phyloP scores from a whole-genome alignment of 2,113 vertebrate species.

The Uropsilus gracilis region DNA sequence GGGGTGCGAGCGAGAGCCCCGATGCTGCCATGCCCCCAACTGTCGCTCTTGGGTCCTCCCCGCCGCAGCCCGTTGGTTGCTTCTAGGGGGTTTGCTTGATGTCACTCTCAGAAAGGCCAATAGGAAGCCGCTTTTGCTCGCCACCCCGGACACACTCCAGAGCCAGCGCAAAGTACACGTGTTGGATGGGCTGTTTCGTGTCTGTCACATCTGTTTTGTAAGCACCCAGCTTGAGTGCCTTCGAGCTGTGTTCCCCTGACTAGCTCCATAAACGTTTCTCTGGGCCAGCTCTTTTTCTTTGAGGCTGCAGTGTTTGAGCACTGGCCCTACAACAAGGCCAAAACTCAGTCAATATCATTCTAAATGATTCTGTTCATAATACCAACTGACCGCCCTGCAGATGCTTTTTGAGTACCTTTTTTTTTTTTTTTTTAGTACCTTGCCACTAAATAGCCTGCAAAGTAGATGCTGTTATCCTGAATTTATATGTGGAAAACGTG shows the following conservation, averaged over 20 bases:
- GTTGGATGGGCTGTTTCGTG: neutral
- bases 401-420: neutral
- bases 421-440: neutral
- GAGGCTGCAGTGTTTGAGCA: neutral
- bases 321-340: neutral
- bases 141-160: neutral
- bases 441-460: neutral
- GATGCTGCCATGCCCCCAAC: neutral
- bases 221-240: neutral
- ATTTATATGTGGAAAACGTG: neutral
- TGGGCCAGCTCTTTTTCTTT: neutral
- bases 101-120: constrained; percentile 20
- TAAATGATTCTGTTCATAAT: neutral
- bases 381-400: neutral
- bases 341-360: neutral
- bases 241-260: neutral
- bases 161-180: neutral
- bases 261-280: neutral
- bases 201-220: neutral
- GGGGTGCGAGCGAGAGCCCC: neutral
- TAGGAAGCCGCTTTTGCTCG: neutral
- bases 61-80: neutral
- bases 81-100: constrained; percentile 4
- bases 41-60: neutral
- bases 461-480: neutral